phyloP scores from a whole-genome alignment of 2,113 vertebrate genomes.

The Zeus faber region DNA sequence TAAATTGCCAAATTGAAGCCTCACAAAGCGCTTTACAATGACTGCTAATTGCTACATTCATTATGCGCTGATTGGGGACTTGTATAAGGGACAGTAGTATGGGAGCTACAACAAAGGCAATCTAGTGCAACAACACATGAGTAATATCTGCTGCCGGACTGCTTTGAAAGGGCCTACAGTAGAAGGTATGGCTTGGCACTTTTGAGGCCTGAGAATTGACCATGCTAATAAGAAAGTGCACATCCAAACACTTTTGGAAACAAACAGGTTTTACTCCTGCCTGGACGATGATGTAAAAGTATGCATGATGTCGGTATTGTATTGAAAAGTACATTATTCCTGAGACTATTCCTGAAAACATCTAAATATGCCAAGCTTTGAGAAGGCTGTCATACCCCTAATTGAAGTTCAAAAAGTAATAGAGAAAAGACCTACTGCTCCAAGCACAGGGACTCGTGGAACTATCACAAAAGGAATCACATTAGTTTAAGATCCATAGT shows the following conservation, averaged over 20 bases:
- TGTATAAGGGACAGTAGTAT: not conserved
- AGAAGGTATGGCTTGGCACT: not conserved
- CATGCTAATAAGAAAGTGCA: not conserved
- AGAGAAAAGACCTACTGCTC: not conserved
- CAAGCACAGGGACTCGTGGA: conserved; percentile 4
- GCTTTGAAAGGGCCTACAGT: too few species aligned
- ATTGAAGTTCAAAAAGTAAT: not conserved
- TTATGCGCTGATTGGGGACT: conserved; percentile 53
- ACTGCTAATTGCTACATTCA: conserved; percentile 61
- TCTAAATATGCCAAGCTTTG: not conserved
- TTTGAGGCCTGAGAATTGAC: not conserved
- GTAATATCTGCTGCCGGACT: too few species aligned
- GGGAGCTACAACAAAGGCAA: not conserved
- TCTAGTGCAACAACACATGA: too few species aligned
- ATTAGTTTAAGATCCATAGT: conserved; percentile 34
- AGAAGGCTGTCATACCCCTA: conserved; percentile 5
- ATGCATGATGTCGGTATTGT: not conserved
- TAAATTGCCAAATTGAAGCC: conserved; percentile 46
- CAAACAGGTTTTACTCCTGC: too few species aligned
- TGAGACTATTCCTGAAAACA: not conserved
- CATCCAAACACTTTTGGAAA: not conserved
- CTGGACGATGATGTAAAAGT: too few species aligned
- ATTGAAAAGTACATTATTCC: not conserved
- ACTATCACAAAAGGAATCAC: conserved; percentile 8
- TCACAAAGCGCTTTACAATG: conserved; percentile 59